Evolutionary conservation across 2,888 invertebrate species (phyloP).

Genomic region (Phorcus lineatus): DNA sequence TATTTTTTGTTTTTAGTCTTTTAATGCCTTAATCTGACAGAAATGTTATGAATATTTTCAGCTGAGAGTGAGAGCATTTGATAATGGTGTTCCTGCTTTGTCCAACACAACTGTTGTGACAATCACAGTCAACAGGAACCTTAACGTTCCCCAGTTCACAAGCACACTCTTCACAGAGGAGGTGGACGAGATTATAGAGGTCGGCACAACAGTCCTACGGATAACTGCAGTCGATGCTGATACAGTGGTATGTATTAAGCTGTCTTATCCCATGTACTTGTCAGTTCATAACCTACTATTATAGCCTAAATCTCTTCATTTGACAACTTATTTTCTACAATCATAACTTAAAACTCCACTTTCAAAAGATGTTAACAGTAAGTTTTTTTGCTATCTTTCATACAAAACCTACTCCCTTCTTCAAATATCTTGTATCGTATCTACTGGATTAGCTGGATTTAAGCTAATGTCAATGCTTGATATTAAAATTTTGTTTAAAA

Average conservation of each 20-base stretch:
- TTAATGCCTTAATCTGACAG: no score
- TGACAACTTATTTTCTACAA: neutral
- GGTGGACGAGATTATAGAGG: constrained; percentile 1
- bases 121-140: constrained; percentile 64
- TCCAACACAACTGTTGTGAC: constrained; percentile 47
- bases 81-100: constrained; percentile 64
- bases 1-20: no score
- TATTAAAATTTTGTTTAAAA: neutral
- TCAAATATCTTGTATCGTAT: no score
- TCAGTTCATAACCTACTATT: no score
- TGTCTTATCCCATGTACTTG: no score
- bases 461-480: no score
- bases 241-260: neutral
- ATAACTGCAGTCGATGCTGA: neutral
- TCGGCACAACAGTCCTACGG: neutral
- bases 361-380: no score
- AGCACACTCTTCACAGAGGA: neutral
- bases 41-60: constrained; percentile 30
- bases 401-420: no score
- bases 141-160: constrained; percentile 48
- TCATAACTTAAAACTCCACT: no score
- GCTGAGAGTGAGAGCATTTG: constrained; percentile 61
- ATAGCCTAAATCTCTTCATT: no score
- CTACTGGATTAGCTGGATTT: no score
- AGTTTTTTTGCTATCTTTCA: no score